phyloP scores from a whole-genome alignment of 2,113 vertebrate genomes.

The Sylvietta virens region DNA sequence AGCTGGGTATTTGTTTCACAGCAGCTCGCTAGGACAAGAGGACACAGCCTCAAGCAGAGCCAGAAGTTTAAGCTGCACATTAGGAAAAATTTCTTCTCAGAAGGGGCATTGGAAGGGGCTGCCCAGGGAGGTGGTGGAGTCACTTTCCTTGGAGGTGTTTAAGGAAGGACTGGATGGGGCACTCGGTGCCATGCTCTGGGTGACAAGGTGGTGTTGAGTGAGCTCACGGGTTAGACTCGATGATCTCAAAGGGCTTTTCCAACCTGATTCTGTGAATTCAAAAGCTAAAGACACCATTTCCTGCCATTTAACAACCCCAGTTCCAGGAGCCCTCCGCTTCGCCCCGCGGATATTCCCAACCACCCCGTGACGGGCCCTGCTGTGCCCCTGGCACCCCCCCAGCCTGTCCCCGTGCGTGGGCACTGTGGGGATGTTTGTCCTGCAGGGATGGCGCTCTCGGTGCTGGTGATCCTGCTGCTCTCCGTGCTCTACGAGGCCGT shows the following conservation, averaged over 20 bases:
- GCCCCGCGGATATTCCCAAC: background rate
- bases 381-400: accelerated
- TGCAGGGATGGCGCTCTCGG: conserved; percentile 85
- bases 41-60: background rate
- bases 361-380: accelerated
- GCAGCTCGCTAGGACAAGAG: background rate
- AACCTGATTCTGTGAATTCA: background rate
- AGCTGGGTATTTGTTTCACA: background rate
- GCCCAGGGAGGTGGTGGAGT: background rate
- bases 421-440: background rate
- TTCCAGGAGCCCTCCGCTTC: background rate
- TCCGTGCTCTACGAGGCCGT: conserved; percentile 84
- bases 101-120: background rate
- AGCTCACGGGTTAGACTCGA: accelerated
- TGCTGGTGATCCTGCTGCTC: conserved; percentile 83
- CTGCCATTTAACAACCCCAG: accelerated
- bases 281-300: background rate
- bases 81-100: background rate
- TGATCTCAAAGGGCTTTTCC: background rate
- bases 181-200: background rate
- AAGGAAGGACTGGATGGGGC: background rate
- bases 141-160: background rate
- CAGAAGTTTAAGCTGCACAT: background rate
- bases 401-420: accelerated
- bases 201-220: background rate